These are phyloP conservation scores for Calidris pugnax DNA, from an alignment of 2,113 vertebrate genomes.

Conservation along the genomic window DNA sequence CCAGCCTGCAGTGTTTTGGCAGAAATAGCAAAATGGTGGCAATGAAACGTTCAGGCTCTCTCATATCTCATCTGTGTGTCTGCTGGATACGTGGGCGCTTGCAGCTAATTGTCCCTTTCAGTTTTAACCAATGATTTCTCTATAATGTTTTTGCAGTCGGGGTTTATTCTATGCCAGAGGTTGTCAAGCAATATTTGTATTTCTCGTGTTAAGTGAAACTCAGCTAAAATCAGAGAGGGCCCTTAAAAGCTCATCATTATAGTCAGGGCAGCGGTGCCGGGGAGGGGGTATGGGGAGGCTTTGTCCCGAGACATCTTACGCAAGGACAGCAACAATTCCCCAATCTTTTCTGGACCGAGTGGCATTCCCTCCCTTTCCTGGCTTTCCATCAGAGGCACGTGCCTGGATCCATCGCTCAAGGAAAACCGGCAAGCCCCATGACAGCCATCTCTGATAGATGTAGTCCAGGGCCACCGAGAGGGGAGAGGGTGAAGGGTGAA, in stretches of 20 bases:
- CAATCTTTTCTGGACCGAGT: fast-evolving
- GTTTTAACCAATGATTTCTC: not conserved
- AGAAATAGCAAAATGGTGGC: not conserved
- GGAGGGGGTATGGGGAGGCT: not conserved
- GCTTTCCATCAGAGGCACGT: not conserved
- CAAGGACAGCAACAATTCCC: not conserved
- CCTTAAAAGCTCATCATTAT: not conserved
- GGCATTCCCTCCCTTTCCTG: not conserved
- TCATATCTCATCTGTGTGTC: too few relatives aligned
- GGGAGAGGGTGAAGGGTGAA: not conserved
- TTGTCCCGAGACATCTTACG: not conserved
- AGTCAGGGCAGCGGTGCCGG: fast-evolving
- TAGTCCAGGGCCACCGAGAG: not conserved
- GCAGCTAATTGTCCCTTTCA: not conserved
- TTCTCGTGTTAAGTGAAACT: not conserved
- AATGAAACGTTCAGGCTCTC: not conserved
- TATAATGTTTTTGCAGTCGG: not conserved
- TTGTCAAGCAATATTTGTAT: not conserved
- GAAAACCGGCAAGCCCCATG: not conserved
- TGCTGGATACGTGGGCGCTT: not conserved
- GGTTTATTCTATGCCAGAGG: not conserved
- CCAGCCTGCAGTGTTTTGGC: not conserved
- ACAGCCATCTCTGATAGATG: not conserved
- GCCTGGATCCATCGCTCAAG: not conserved
- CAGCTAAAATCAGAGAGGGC: not conserved